Percentiles rank a stretch among this genome's conserved stretches.
phyloP scores from a whole-genome alignment of 92 coral and sea anemone species.

The Porites rus region DNA sequence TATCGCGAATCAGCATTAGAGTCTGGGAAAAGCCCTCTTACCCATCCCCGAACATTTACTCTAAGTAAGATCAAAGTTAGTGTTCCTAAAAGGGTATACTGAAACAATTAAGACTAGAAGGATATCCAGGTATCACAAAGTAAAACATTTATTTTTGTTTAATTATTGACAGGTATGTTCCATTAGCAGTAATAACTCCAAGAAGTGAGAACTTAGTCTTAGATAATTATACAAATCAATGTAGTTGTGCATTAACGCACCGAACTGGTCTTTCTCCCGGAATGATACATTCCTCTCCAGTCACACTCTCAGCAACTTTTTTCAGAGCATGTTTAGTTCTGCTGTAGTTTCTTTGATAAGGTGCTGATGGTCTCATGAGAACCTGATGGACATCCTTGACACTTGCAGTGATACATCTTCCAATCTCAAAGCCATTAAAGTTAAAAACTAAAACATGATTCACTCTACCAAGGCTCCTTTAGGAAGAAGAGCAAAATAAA shows the following conservation, averaged over 20 bases:
- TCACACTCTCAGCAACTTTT: constrained; percentile 53
- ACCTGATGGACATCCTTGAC: constrained; percentile 72
- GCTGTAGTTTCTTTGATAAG: constrained; percentile 69
- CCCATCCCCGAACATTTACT: no score
- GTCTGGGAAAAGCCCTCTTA: no score
- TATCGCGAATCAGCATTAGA: no score
- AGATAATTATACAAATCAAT: not conserved
- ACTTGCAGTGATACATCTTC: constrained; percentile 77
- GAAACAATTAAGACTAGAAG: no score
- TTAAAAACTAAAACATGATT: constrained; percentile 83
- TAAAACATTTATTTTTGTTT: no score
- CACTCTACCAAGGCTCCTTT: constrained; percentile 82
- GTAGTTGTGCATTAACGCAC: constrained; percentile 13
- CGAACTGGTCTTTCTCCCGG: constrained; percentile 96
- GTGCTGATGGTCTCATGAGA: constrained; percentile 73
- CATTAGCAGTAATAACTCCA: not conserved
- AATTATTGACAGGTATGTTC: not conserved
- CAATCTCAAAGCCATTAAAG: constrained; percentile 92
- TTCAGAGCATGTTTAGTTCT: constrained; percentile 64
- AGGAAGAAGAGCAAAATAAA: not conserved
- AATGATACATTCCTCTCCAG: constrained; percentile 79
- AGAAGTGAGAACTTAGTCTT: not conserved
- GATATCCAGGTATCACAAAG: no score
- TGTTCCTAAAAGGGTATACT: no score
- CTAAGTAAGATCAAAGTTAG: no score